Evolutionary conservation across 2,113 vertebrate genomes (phyloP), one percentile per base, ranked within the genome.

Genomic region (Chloropsis hardwickii): DNA sequence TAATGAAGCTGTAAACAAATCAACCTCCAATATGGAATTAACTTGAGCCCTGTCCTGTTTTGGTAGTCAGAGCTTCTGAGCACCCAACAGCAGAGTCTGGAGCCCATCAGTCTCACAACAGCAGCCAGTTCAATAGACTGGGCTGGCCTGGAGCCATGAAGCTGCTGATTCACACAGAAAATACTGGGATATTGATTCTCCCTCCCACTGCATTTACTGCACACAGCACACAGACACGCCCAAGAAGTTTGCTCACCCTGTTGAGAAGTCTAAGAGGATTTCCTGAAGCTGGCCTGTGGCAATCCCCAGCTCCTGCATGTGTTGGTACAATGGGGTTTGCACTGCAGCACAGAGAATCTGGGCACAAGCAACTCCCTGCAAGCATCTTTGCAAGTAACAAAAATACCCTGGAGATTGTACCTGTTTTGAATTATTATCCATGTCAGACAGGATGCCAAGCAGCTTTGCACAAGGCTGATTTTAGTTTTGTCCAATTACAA

Each of bases 201-300:
- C 84, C 29, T 92, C 57, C 54, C 50, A 51, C 66, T 53, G 45
- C 23, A 25, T 7, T 33, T 28, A 33, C 0, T 72, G 45, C 73
- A 72, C 44, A 67, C 64, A 51, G 72, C 20, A 88, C 92, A 88
- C 56, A 89, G 80, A 40, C 78, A 61, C 50, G 6, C 78, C 84
- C 74, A 54, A 73, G 54, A 62, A 94, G 71, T 62, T 90, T 90
- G 78, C 64, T 90, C 27, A 3, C 25, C 58, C 66, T 93, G 67
- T 56, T 82, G 53, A 86, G 61, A 82, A 66, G 74, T 21, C 74
- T 61, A 33, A 91, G 79, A 94, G 93, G 78, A 88, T 93, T 91
- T 97, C 91, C 94, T 95, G 94, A 80, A 94, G 89, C 78, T 95
- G 91, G 50, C 54, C 81, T 79, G 57, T 25, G 40, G 81, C 70